Evolutionary conservation across 1,140 invertebrate species (phyloP).

Genomic region (Drepana arcuata): DNA sequence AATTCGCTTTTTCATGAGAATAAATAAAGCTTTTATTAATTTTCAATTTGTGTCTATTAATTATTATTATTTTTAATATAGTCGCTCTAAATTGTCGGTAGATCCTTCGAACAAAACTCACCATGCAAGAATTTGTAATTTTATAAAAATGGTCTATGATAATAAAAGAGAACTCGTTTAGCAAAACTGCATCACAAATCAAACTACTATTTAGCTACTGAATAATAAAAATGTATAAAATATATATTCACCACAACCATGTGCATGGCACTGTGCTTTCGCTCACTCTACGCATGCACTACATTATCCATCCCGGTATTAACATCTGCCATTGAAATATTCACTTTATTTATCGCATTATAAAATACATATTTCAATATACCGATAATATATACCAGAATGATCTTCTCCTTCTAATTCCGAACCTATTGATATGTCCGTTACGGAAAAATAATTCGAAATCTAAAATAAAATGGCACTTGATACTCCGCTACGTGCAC

Average conservation of each 20-base stretch:
- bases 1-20: too few species aligned
- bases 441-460: too few species aligned
- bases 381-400: too few species aligned
- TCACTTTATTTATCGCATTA: not conserved
- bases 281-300: constrained; percentile 58
- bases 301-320: constrained; percentile 16
- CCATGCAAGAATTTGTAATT: constrained; percentile 43
- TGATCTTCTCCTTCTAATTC: too few species aligned
- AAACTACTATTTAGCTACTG: constrained; percentile 48
- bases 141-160: constrained; percentile 30
- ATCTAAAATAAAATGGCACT: too few species aligned
- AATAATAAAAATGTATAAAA: constrained; percentile 28
- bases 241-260: constrained; percentile 66
- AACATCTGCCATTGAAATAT: constrained; percentile 4
- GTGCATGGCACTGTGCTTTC: constrained; percentile 53
- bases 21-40: too few species aligned
- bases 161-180: constrained; percentile 51
- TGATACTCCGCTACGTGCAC: too few species aligned
- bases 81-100: too few species aligned
- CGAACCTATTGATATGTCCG: too few species aligned
- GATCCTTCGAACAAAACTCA: too few species aligned
- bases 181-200: constrained; percentile 62
- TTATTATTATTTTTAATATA: too few species aligned
- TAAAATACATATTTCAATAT: constrained; percentile 13
- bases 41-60: too few species aligned